Conservation (phyloP, 2,888 invertebrate genomes). For the Eudasyphora cyanicolor region DNA sequence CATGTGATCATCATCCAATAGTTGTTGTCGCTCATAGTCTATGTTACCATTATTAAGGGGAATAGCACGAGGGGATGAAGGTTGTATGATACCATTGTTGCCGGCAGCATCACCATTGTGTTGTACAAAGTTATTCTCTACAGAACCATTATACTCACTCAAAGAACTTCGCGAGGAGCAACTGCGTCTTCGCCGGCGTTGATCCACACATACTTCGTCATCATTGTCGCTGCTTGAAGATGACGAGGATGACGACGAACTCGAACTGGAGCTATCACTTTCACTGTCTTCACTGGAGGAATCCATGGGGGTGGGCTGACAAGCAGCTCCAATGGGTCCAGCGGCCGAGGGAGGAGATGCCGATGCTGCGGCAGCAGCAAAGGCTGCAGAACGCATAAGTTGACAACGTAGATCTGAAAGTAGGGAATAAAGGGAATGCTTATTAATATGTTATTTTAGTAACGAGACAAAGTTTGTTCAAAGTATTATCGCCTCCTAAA, state of each 20-base stretch:
- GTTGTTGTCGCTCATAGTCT: constrained; percentile 55
- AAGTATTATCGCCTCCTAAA: no score
- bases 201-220: constrained; percentile 68
- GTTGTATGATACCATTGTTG: background rate
- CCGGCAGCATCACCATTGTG: constrained; percentile 40
- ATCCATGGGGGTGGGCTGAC: constrained; percentile 77
- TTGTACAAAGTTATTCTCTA: constrained; percentile 59
- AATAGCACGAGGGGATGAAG: background rate
- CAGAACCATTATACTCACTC: constrained; percentile 68
- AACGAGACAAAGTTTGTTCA: no score
- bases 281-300: constrained; percentile 81
- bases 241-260: constrained; percentile 80
- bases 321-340: constrained; percentile 74
- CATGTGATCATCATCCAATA: constrained; percentile 54
- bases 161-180: constrained; percentile 70
- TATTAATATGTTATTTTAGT: constrained; percentile 9
- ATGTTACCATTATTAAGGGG: background rate
- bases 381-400: constrained; percentile 73
- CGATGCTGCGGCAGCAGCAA: constrained; percentile 57
- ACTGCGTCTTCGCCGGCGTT: constrained; percentile 68
- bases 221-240: constrained; percentile 70
- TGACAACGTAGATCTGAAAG: constrained; percentile 76
- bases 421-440: background rate
- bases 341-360: background rate
- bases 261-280: constrained; percentile 81